A percentile compares a stretch with the other conserved stretches of the same genome.
Conservation (phyloP, 2,797 vertebrate species). For the Sparidentex hasta region DNA sequence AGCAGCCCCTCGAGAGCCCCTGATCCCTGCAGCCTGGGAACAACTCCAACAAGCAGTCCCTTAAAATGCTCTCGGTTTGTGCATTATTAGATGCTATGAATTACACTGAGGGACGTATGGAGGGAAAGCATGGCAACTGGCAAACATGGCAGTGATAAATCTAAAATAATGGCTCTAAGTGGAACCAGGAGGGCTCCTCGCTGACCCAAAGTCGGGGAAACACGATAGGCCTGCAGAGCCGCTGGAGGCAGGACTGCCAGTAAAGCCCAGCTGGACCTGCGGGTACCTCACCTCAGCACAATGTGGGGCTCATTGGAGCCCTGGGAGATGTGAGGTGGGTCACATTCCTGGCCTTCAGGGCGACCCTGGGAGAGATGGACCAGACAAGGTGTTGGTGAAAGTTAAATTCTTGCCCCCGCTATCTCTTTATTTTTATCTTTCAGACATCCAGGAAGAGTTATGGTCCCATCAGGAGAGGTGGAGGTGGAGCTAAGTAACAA, state of each 20-base stretch:
- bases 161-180: constrained; percentile 86
- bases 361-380: constrained; percentile 43
- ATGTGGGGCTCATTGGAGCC: constrained; percentile 68
- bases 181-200: constrained; percentile 77
- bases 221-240: constrained; percentile 68
- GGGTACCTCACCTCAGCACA: constrained; percentile 48
- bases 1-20: constrained; percentile 55
- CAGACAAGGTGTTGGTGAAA: constrained; percentile 31
- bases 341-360: constrained; percentile 59
- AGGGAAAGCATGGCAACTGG: constrained; percentile 75
- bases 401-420: not conserved
- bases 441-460: constrained; percentile 37
- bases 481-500: constrained; percentile 36
- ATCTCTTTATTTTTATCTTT: constrained; percentile 33
- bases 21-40: constrained; percentile 72
- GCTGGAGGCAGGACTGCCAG: constrained; percentile 61
- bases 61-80: constrained; percentile 65
- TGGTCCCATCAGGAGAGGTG: constrained; percentile 19
- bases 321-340: constrained; percentile 51
- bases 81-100: constrained; percentile 78
- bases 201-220: constrained; percentile 75
- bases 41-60: constrained; percentile 63
- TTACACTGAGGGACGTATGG: constrained; percentile 62
- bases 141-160: constrained; percentile 84
- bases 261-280: constrained; percentile 67